phyloP scores from a whole-genome alignment of 2,888 invertebrate genomes.

The Antheraea yamamai region DNA sequence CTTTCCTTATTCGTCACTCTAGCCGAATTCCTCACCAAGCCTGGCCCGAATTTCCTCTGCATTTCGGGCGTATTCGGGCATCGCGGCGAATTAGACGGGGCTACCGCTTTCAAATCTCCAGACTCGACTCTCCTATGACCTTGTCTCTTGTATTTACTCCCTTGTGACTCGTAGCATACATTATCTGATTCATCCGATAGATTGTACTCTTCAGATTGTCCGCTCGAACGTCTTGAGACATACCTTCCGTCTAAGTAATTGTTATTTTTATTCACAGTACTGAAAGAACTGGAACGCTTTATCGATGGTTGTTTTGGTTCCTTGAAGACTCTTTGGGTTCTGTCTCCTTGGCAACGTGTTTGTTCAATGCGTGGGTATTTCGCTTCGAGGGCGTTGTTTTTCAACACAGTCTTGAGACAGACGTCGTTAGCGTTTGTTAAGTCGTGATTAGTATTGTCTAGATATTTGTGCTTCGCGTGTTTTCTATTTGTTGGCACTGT shows the following conservation, averaged over 20 bases:
- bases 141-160: slow-evolving; percentile 86
- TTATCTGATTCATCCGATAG: slow-evolving; percentile 75
- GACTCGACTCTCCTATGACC: slow-evolving; percentile 85
- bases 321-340: slow-evolving; percentile 55
- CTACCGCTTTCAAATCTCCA: slow-evolving; percentile 72
- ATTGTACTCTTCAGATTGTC: slow-evolving; percentile 66
- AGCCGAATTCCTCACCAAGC: slow-evolving; percentile 67
- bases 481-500: slow-evolving; percentile 70
- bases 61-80: slow-evolving; percentile 85
- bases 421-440: slow-evolving; percentile 63
- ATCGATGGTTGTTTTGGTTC: slow-evolving; percentile 70
- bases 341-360: slow-evolving; percentile 70
- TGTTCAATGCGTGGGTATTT: slow-evolving; percentile 69
- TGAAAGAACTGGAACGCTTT: slow-evolving; percentile 86
- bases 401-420: slow-evolving; percentile 68
- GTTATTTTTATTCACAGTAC: slow-evolving; percentile 74
- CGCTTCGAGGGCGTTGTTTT: slow-evolving; percentile 69
- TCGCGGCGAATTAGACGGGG: slow-evolving; percentile 73
- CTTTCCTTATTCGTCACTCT: slow-evolving; percentile 78
- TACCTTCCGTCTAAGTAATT: slow-evolving; percentile 64
- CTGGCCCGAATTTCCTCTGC: slow-evolving; percentile 82
- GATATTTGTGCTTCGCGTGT: slow-evolving; percentile 76
- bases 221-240: slow-evolving; percentile 58
- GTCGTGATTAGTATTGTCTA: slow-evolving; percentile 66
- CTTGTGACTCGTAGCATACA: slow-evolving; percentile 62